Evolutionary conservation across 2,888 invertebrate genomes (phyloP), one percentile per base, ranked within the genome.

Genomic region (Tortricodes alternella): DNA sequence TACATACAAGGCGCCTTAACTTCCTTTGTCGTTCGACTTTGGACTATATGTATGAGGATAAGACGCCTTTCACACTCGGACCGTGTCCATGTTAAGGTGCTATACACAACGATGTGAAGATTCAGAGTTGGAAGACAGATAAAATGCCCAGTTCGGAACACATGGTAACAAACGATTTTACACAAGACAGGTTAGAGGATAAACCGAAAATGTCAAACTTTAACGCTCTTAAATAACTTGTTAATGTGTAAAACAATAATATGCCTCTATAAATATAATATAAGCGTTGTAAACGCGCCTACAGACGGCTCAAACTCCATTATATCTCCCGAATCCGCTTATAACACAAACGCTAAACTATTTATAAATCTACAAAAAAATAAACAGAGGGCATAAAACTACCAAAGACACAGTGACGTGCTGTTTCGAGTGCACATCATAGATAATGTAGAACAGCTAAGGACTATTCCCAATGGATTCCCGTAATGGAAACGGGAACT

Each of bases 81-180:
- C 53, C 35, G 46, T 27, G 29, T 21, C 32, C 21, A 37, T 29
- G 29, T 15, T 13, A 46, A 29, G 21, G 8, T 58, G 69, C 86
- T 86, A 76, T 85, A 89, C 85, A 87, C 73, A 87, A 89, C 89
- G 80, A 84, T 62, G 85, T 85, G 85, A 78, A 65, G 61, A 27
- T 15, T 24, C 48, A 32, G 55, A 55, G 60, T 52, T 76, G 86
- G 85, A 87, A 86, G 83, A 84, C 83, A 67, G 71, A 62, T 62
- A 63, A 66, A 85, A 88, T 85, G 85, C 86, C 88, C 86, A 77
- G 75, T 63, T 67, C 70, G 75, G 74, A 72, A 74, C 70, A 76
- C 65, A 73, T 88, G 88, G 88, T 88, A 87, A 88, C 86, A 71
- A 76, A 65, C 60, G 51, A 51, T 44, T 68, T 66, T 63, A 65